Base-by-base conservation (phyloP, 2,113 vertebrate species). In the Ranitomeya variabilis region DNA sequence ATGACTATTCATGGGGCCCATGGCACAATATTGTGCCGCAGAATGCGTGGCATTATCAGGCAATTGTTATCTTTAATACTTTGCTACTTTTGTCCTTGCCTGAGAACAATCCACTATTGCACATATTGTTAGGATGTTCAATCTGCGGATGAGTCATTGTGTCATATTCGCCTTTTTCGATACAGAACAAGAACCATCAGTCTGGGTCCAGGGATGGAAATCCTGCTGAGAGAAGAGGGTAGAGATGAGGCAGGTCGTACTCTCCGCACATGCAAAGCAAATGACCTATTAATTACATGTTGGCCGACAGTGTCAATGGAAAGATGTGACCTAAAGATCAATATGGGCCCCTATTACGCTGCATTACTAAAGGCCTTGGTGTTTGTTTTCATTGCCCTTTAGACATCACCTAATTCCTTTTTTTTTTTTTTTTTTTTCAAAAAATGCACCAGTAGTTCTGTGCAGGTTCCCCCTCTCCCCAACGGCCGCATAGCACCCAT, bases 91-190 rank as follows among this genome's bases (percentile, higher is more conserved):
- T 83, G 62, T 83, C 12, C 19, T 67, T 21, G 19, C 15, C 6
- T n/a, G 19, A 23, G 62, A 83, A 83, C 81, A 83, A 83, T 83
- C 16, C 19, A 83, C 45, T 19, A 54, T 54, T 51, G 51, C 82
- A 55, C 64, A 71, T 84, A 51, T 51, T 66, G 60, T 83, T 83
- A n/a, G 37, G 59, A 66, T 84, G 64, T 52, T 52, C 81, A 62
- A 18, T 69, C 64, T 69, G 64, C 5, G n/a, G 21, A 84, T 26
- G 64, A 84, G 64, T 84, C 59, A 84, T 84, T 69, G 51, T 83
- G 37, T 83, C 78, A 80, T 9, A 26, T 77, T 18, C 8, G 76
- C 76, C 45, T 52, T 7, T 77, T 52, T 55, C 10, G 9, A 26
- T 15, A 19, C 74, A 77, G 45, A 59, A 81, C 21, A 55, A 60